These are phyloP conservation scores for Tinea pellionella DNA, from an alignment of 2,888 invertebrate species.

Conservation along the genomic window DNA sequence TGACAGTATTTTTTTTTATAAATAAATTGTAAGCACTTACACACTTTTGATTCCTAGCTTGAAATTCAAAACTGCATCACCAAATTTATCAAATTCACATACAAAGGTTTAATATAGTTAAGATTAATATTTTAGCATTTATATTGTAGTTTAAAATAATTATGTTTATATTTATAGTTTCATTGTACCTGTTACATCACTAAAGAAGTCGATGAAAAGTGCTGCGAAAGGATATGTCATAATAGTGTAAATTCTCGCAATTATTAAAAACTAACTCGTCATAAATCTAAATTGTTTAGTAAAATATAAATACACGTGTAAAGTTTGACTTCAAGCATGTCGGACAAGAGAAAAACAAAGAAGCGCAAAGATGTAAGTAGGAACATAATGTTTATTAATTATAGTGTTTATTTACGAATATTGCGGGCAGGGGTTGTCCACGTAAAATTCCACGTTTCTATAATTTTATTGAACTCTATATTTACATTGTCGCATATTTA, in stretches of 20 bases:
- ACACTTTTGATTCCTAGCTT: too few species aligned
- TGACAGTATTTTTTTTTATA: neutral
- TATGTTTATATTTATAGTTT: too few species aligned
- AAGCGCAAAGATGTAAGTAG: constrained; percentile 59
- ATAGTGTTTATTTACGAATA: neutral
- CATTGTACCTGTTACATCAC: neutral
- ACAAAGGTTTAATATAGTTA: too few species aligned
- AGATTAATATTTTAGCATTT: too few species aligned
- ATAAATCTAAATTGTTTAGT: neutral
- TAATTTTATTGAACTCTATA: neutral
- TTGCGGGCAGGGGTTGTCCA: neutral
- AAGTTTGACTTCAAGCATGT: constrained; percentile 31
- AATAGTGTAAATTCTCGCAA: neutral
- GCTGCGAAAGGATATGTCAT: neutral
- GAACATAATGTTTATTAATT: neutral
- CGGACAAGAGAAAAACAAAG: constrained; percentile 62
- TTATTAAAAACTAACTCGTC: neutral
- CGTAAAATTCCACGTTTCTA: constrained; percentile 2
- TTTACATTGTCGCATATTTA: neutral
- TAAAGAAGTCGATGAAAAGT: neutral
- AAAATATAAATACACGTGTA: neutral
- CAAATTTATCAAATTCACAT: too few species aligned
- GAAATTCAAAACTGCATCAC: too few species aligned
- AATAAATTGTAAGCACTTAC: neutral
- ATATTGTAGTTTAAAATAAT: too few species aligned